Evolutionary conservation across 2,797 vertebrate species (phyloP).

Genomic region (Sebastes itinus): DNA sequence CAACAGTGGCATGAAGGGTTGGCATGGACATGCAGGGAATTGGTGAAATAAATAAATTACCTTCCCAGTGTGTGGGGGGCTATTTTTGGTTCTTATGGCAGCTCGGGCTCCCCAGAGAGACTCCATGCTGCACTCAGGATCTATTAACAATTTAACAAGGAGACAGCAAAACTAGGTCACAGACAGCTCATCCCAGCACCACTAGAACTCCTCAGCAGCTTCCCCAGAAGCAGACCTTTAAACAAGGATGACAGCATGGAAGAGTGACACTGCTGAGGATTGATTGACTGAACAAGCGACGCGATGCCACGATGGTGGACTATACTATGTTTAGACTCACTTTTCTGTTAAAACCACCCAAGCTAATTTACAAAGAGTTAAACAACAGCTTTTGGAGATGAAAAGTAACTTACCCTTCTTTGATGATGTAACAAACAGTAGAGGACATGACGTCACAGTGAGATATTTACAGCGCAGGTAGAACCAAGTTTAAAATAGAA

Average conservation of each 20-base stretch:
- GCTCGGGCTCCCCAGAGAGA: conserved; percentile 70
- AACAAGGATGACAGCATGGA: conserved; percentile 10
- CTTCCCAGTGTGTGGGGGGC: conserved; percentile 56
- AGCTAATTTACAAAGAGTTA: not conserved
- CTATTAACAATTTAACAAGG: conserved; percentile 84
- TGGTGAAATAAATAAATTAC: conserved; percentile 75
- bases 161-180: conserved; percentile 78
- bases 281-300: conserved; percentile 9
- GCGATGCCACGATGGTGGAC: not conserved
- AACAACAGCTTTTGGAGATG: not conserved
- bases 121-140: conserved; percentile 74
- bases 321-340: not conserved
- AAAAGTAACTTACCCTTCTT: not conserved
- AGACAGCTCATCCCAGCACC: conserved; percentile 63
- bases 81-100: conserved; percentile 76
- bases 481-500: conserved; percentile 13
- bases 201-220: conserved; percentile 25
- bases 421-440: conserved; percentile 5
- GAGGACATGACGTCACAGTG: not conserved
- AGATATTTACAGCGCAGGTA: conserved; percentile 26
- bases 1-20: not conserved
- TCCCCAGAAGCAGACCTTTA: conserved; percentile 30
- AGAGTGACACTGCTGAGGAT: conserved; percentile 18
- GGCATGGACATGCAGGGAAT: conserved; percentile 23
- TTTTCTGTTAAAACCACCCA: not conserved